Evolutionary conservation across 2,797 vertebrate genomes (phyloP).

Genomic region (Acanthopagrus latus): DNA sequence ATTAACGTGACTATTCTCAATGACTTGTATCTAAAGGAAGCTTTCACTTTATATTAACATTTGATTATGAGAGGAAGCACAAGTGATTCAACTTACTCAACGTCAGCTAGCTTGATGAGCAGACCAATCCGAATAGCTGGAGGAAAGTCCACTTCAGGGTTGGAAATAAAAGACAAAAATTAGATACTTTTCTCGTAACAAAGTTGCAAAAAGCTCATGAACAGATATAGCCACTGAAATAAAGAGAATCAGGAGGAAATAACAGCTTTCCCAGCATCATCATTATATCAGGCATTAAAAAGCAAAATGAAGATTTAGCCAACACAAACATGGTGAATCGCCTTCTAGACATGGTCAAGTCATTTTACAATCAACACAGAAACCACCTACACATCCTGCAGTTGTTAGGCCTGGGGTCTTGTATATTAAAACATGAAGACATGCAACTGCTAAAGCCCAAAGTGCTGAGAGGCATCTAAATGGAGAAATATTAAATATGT

Average conservation of each 20-base stretch:
- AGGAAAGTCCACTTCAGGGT: conserved; percentile 92
- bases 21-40: not conserved
- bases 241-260: not conserved
- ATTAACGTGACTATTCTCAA: not conserved
- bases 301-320: not conserved
- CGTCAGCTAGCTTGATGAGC: conserved; percentile 94
- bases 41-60: not conserved
- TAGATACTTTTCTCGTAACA: fast-evolving
- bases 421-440: not conserved
- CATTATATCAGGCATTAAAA: not conserved
- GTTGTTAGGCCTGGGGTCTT: not conserved
- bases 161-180: not conserved
- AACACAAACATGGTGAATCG: not conserved
- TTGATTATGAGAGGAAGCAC: not conserved
- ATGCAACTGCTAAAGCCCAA: not conserved
- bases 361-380: not conserved
- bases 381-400: conserved; percentile 5
- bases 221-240: not conserved
- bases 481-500: not conserved
- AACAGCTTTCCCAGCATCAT: not conserved
- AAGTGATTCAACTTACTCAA: conserved; percentile 90
- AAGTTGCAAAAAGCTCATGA: not conserved
- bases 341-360: not conserved
- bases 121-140: conserved; percentile 90
- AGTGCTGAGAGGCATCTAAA: not conserved